A percentile compares a stretch with the other conserved stretches of the same genome.
Evolutionary conservation across 2,797 vertebrate genomes (phyloP).

Genomic region (Epinephelus awoara): DNA sequence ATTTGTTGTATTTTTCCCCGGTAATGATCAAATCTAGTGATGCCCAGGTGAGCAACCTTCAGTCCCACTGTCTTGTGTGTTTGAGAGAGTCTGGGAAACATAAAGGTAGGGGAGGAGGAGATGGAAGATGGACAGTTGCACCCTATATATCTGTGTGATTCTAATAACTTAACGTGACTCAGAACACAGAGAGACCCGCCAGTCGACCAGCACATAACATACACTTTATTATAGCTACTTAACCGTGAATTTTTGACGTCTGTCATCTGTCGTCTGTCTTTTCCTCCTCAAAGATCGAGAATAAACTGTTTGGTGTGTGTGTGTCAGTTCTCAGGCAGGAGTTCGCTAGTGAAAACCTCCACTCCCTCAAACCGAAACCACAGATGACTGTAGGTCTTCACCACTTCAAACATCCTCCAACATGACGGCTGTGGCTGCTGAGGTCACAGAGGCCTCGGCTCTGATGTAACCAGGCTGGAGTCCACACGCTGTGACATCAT

Average conservation of each 20-base stretch:
- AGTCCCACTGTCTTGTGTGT: too few species aligned
- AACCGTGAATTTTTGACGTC: background rate
- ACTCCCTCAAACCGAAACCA: slow-evolving; percentile 18
- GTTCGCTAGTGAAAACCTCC: slow-evolving; percentile 4
- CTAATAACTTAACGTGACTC: too few species aligned
- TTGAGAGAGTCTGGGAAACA: too few species aligned
- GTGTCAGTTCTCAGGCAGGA: background rate
- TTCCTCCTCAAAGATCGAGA: background rate
- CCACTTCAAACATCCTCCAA: slow-evolving; percentile 47
- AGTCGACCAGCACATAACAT: background rate
- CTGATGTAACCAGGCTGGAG: slow-evolving; percentile 8
- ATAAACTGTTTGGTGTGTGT: background rate
- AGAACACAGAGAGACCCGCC: too few species aligned
- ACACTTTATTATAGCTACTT: background rate
- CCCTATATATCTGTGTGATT: too few species aligned
- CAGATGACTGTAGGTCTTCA: slow-evolving; percentile 27
- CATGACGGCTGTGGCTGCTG: background rate
- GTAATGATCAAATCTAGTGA: too few species aligned
- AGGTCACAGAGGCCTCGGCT: background rate
- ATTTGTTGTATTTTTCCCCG: too few species aligned
- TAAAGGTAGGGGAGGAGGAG: too few species aligned
- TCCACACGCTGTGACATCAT: background rate
- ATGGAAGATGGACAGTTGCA: too few species aligned
- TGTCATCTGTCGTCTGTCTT: too few species aligned
- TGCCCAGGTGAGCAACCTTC: too few species aligned